These are phyloP conservation scores for Ennomos quercinarius DNA, from an alignment of 2,888 invertebrate genomes.

Conservation along the genomic window DNA sequence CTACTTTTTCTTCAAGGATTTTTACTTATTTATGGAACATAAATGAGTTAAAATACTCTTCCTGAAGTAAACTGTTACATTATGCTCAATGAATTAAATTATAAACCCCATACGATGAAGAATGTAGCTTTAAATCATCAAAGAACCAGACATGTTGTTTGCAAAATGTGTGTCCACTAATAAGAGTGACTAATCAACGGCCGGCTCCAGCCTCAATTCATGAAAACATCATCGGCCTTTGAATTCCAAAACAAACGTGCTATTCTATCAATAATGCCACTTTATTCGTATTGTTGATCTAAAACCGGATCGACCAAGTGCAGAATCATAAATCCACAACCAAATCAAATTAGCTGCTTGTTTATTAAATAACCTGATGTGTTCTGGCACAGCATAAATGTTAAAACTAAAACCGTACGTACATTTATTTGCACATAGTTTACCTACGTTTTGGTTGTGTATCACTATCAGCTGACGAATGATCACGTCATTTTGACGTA, in stretches of 20 bases:
- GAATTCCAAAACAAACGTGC: constrained; percentile 62
- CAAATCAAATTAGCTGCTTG: constrained; percentile 31
- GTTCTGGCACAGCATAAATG: too few relatives aligned
- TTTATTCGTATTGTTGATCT: constrained; percentile 56
- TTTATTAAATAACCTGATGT: background rate
- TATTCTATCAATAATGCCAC: constrained; percentile 53
- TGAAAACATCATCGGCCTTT: constrained; percentile 52
- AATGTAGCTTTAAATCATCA: background rate
- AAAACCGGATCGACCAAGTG: constrained; percentile 52
- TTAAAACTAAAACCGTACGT: too few relatives aligned
- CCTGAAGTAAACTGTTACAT: too few relatives aligned
- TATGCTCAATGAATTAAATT: background rate
- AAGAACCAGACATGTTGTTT: constrained; percentile 9
- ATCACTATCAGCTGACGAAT: constrained; percentile 69
- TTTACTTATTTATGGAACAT: too few relatives aligned
- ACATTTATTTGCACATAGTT: background rate
- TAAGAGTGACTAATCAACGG: constrained; percentile 48
- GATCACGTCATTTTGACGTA: constrained; percentile 69
- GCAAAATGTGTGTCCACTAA: constrained; percentile 10
- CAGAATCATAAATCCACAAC: constrained; percentile 29
- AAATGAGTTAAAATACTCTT: too few relatives aligned
- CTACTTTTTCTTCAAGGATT: too few relatives aligned
- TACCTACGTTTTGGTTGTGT: constrained; percentile 24
- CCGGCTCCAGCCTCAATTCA: constrained; percentile 43
- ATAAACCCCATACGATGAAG: background rate